Conservation (phyloP, 2,113 vertebrate species). For the Brienomyrus longianalis region DNA sequence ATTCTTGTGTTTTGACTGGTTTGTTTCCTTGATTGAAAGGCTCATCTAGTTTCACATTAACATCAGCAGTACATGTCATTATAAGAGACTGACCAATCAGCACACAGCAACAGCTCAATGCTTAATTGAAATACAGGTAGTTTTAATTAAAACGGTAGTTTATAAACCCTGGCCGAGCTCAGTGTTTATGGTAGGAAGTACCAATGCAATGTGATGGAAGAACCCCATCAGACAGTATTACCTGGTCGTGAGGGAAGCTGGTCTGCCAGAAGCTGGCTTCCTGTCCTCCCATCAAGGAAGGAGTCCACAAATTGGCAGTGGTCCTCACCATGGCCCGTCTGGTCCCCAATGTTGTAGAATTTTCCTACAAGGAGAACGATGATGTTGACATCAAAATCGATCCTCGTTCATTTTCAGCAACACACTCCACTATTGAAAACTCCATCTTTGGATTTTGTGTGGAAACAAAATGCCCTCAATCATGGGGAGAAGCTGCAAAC, state of each 20-base stretch:
- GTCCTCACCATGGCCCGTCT: slow-evolving; percentile 89
- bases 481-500: background rate
- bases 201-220: background rate
- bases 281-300: slow-evolving; percentile 87
- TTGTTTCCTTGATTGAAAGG: background rate
- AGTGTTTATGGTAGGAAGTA: background rate
- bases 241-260: slow-evolving; percentile 75
- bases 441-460: background rate
- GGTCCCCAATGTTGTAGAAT: slow-evolving; percentile 96
- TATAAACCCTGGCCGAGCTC: background rate
- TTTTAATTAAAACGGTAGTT: no score
- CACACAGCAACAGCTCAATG: background rate
- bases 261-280: slow-evolving; percentile 66
- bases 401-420: background rate
- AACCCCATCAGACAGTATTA: slow-evolving; percentile 36
- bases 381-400: background rate
- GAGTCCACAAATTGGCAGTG: slow-evolving; percentile 98
- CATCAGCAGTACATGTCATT: background rate
- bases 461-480: background rate
- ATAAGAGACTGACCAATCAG: background rate
- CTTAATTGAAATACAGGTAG: background rate
- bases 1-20: background rate
- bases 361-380: slow-evolving; percentile 61
- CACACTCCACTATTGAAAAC: background rate
- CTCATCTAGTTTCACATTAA: background rate